Base-by-base conservation (phyloP, 2,113 vertebrate species). In the Camelus bactrianus region DNA sequence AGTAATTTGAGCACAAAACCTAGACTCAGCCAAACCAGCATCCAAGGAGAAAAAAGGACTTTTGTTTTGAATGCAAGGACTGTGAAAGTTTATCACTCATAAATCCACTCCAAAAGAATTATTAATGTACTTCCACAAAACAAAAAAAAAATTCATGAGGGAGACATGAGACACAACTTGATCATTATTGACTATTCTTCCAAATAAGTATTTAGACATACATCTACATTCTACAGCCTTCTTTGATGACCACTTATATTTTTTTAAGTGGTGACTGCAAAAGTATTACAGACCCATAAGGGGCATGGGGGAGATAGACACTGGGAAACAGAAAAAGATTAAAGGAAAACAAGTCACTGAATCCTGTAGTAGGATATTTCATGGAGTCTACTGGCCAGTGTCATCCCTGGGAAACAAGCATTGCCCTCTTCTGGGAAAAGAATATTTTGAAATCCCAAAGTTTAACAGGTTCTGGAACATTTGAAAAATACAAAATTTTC, bases 1-100 rank as follows among this genome's bases (percentile, higher is more conserved):
- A 87, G 80, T 56, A 93, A 73, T 64, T n/a, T 89, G 30, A 92
- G 19, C n/a, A 75, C n/a, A 76, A 85, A 89, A 67, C 14, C 30
- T 60, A 58, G 42, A 69, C 19, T 62, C 32, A 85, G 19, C 35
- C 73, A 94, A 80, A 65, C 7, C 52, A 94, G 15, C 38, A 86
- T 77, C 62, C 73, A 94, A 76, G 6, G 32, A 22, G 8, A 38
- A 79, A 67, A 62, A 72, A 46, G 2, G 8, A 11, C 11, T 52
- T 91, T 81, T 32, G 35, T 92, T 73, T 79, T 93, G 13, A 69
- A 70, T 22, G 19, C 12, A 69, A 96, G n/a, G 20, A 76, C 46
- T 96, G 46, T 70, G 65, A 28, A 90, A 80, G 26, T 70, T 91
- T 75, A 50, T 22, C 30, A 76, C 6, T 79, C 2, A 80, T 42